These are phyloP conservation scores for Clistopyga incitator DNA, from an alignment of 2,888 invertebrate genomes.

Conservation along the genomic window DNA sequence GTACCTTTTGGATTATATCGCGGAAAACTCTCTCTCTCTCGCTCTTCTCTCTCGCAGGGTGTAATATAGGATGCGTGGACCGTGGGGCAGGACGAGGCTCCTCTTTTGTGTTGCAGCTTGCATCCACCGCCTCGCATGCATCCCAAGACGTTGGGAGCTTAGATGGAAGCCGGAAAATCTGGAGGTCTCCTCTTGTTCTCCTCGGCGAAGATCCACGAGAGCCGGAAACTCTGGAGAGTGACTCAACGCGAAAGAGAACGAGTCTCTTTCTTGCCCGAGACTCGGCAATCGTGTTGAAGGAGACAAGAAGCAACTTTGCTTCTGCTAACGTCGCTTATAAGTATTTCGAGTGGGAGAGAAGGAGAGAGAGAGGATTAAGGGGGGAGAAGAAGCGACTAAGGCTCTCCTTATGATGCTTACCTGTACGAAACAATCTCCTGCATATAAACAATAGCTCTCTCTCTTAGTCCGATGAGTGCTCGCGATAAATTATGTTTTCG, in stretches of 20 bases:
- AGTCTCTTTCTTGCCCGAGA: conserved; percentile 1
- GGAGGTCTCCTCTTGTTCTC: conserved; percentile 13
- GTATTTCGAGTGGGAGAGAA: not conserved
- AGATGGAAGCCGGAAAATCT: conserved; percentile 12
- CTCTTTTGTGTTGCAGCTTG: conserved; percentile 31
- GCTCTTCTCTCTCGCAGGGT: too few relatives aligned
- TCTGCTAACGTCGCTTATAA: not conserved
- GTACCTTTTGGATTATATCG: conserved; percentile 28
- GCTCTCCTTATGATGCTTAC: not conserved
- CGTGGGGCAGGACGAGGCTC: conserved; percentile 23
- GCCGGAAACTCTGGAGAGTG: not conserved
- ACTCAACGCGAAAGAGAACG: conserved; percentile 1
- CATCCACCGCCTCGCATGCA: conserved; percentile 24
- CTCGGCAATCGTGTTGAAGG: not conserved
- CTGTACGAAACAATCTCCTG: not conserved
- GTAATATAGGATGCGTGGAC: conserved; percentile 14
- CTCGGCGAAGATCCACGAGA: conserved; percentile 10
- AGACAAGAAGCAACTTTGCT: conserved; percentile 32
- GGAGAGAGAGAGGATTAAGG: not conserved
- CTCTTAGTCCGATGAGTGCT: not conserved
- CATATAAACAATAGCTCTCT: conserved; percentile 8
- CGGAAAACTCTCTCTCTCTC: too few relatives aligned
- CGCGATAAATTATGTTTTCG: conserved; percentile 4
- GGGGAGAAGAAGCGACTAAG: conserved; percentile 1
- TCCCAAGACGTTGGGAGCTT: not conserved